Evolutionary conservation across 2,888 invertebrate genomes (phyloP), one percentile per base, ranked within the genome.

Genomic region (Serrognathus titanus): DNA sequence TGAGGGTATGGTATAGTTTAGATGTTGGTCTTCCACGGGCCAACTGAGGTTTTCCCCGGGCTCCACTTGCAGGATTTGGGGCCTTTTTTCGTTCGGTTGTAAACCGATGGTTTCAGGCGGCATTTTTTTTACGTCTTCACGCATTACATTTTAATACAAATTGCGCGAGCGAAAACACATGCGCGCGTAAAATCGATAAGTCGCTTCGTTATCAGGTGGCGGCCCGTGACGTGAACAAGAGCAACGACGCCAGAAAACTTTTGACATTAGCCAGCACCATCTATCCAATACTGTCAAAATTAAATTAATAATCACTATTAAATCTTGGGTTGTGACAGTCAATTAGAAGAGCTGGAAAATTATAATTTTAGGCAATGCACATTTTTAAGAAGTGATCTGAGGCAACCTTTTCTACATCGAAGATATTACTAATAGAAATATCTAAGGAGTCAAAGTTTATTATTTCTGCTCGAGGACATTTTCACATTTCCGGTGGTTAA

Each of bases 1-100:
- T 66, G 72, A 70, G n/a, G 77, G 78, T 53, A 78, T 75, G 8
- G 67, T 73, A 58, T 78, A 78, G 46, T 76, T 74, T 55, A 77
- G 64, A 65, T 75, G 73, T 53, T 68, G 68, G 43, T 75, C 71
- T 49, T 69, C 70, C 7, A 61, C 59, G 24, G 74, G 73, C 74
- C 77, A 77, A 13, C 74, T 69, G 24, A 71, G 63, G 61, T 76
- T 76, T n/a, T 58, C 56, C 24, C 69, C 71, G 1, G 75, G 74
- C 12, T 72, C 69, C 13, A 78, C 75, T 38, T 71, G 71, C n/a
- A 78, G 60, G 50, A 74, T 71, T 31, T 71, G 68, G 4, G 76
- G 70, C 40, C 74, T 66, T 50, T 73, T 72, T 63, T 73, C 74
- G 60, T 77, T 76, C n/a, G 75, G 75, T 56, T 72, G 70, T 2